phyloP scores from a whole-genome alignment of 2,113 vertebrate species.

The Cyanoderma ruficeps region DNA sequence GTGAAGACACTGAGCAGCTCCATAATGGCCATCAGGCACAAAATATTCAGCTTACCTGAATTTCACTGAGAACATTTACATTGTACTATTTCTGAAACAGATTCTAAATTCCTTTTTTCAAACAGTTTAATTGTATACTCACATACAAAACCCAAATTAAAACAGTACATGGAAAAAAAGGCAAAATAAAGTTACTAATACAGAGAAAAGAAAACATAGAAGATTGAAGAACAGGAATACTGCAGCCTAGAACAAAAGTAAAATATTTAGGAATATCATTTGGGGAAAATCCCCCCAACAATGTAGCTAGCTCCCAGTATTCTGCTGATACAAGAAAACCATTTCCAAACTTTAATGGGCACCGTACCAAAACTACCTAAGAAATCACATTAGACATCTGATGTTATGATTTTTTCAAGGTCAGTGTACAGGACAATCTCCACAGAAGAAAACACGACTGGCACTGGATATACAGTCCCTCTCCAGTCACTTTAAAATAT shows the following conservation, averaged over 20 bases:
- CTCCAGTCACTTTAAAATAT: background rate
- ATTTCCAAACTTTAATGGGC: background rate
- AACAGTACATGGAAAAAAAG: background rate
- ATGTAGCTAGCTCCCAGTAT: background rate
- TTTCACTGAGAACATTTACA: background rate
- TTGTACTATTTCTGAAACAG: background rate
- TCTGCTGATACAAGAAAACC: background rate
- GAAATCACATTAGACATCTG: background rate
- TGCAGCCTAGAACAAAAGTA: background rate
- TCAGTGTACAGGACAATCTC: background rate
- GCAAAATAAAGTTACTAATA: background rate
- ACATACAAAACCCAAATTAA: background rate
- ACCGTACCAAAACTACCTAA: background rate
- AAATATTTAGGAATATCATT: background rate
- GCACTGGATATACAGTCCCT: background rate
- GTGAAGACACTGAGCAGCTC: background rate
- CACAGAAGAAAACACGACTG: background rate
- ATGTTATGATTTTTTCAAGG: background rate
- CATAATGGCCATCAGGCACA: background rate
- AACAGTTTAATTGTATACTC: background rate
- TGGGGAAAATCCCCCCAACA: accelerated
- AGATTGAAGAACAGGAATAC: background rate
- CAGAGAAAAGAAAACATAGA: background rate
- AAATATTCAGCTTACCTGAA: background rate
- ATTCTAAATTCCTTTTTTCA: background rate